A percentile compares a stretch with the other conserved stretches of the same genome.
phyloP scores from a whole-genome alignment of 2,113 vertebrate species.

The Petromus typicus region DNA sequence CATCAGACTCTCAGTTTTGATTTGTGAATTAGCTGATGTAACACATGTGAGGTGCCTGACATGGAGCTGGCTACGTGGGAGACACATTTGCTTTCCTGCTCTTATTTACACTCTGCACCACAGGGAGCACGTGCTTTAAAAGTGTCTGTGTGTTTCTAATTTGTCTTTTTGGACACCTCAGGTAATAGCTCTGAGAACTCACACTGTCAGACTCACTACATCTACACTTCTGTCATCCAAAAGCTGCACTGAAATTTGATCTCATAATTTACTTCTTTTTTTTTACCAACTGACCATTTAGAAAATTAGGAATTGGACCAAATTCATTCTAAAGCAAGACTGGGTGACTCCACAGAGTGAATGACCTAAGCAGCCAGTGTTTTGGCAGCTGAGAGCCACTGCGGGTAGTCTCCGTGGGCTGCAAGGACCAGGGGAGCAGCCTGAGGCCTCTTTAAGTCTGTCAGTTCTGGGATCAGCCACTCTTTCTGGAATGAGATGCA shows the following conservation, averaged over 20 bases:
- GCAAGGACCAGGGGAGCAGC: slow-evolving; percentile 11
- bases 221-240: slow-evolving; percentile 16
- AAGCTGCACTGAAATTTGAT: slow-evolving; percentile 50
- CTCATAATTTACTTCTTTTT: slow-evolving; percentile 42
- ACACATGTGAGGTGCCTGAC: background rate
- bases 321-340: slow-evolving; percentile 53
- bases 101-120: background rate
- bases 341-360: background rate
- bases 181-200: slow-evolving; percentile 33
- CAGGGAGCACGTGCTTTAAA: background rate
- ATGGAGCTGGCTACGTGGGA: background rate
- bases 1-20: background rate
- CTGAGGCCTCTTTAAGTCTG: background rate
- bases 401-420: background rate
- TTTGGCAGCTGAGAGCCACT: background rate
- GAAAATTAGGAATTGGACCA: slow-evolving; percentile 39
- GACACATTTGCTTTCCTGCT: background rate
- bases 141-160: background rate
- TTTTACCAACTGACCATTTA: slow-evolving; percentile 35
- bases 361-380: background rate
- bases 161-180: slow-evolving; percentile 22
- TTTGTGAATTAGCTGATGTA: background rate
- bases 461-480: too few species aligned
- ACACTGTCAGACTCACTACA: slow-evolving; percentile 32
- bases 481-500: too few species aligned